These are phyloP conservation scores for Ornithorhynchus anatinus DNA, from an alignment of 2,113 vertebrate species.

Conservation along the genomic window DNA sequence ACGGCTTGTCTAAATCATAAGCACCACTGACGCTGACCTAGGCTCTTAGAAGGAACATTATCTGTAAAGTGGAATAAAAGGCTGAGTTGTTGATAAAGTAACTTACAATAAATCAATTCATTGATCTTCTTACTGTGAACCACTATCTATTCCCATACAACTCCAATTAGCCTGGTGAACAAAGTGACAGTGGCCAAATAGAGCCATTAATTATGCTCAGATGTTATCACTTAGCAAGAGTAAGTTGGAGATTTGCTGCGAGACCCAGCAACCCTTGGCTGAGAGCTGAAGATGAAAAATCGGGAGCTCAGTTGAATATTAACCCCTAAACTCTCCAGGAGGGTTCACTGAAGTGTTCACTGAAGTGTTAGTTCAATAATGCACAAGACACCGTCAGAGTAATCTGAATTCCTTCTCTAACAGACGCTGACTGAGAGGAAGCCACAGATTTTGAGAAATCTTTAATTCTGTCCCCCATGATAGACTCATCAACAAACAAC, in stretches of 20 bases:
- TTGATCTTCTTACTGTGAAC: conserved; percentile 34
- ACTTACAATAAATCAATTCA: conserved; percentile 49
- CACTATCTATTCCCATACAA: conserved; percentile 20
- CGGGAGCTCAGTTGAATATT: conserved; percentile 4
- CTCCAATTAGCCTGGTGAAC: conserved; percentile 52
- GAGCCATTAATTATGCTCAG: conserved; percentile 36
- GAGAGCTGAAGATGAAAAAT: conserved; percentile 28
- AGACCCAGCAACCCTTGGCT: conserved; percentile 1
- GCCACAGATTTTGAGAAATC: no score
- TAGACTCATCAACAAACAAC: no score
- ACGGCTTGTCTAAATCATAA: no score
- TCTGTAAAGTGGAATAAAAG: conserved; percentile 26
- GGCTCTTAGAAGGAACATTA: conserved; percentile 1
- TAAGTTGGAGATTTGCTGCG: conserved; percentile 10
- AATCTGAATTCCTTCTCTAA: no score
- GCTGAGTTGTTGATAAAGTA: conserved; percentile 11
- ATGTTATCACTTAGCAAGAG: conserved; percentile 34
- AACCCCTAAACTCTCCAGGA: conserved; percentile 2
- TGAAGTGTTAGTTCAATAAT: no score
- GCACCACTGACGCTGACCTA: background rate
- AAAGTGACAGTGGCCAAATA: conserved; percentile 50
- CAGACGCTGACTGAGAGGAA: no score
- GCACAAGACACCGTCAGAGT: no score
- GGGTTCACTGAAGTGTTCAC: no score
- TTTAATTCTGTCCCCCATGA: no score